These are phyloP conservation scores for Caradrina kadenii DNA, from an alignment of 2,888 invertebrate genomes.

Conservation along the genomic window DNA sequence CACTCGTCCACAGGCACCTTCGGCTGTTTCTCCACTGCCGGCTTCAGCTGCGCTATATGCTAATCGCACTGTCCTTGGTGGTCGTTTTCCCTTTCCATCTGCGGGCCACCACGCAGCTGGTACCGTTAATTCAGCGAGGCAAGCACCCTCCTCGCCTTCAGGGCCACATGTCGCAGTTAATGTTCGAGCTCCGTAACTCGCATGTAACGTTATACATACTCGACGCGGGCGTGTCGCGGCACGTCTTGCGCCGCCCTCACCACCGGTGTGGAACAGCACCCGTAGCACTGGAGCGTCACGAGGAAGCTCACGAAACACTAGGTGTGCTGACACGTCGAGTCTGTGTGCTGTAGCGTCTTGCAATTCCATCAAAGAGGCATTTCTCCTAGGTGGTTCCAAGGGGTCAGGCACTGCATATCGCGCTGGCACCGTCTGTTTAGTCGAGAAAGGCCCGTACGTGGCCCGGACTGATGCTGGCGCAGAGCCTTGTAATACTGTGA, in stretches of 20 bases:
- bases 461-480: constrained; percentile 97
- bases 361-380: constrained; percentile 90
- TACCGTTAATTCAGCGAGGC: constrained; percentile 96
- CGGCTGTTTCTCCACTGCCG: constrained; percentile 92
- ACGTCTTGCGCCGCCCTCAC: constrained; percentile 95
- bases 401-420: constrained; percentile 96
- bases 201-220: constrained; percentile 95
- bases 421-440: constrained; percentile 98
- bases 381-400: constrained; percentile 91
- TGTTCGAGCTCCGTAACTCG: constrained; percentile 90
- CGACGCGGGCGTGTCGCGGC: constrained; percentile 93
- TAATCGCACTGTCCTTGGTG: constrained; percentile 94
- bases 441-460: constrained; percentile 98
- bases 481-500: constrained; percentile 97
- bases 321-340: constrained; percentile 97
- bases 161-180: constrained; percentile 98
- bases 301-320: constrained; percentile 96
- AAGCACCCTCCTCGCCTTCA: constrained; percentile 97
- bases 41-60: constrained; percentile 97
- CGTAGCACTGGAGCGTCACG: constrained; percentile 97
- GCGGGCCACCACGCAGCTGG: constrained; percentile 98
- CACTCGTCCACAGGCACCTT: constrained; percentile 93
- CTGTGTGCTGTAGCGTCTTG: constrained; percentile 93
- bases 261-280: constrained; percentile 97
- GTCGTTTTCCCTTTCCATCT: constrained; percentile 91